Conservation (phyloP, 2,797 vertebrate genomes). For the Cossypha dichroa region DNA sequence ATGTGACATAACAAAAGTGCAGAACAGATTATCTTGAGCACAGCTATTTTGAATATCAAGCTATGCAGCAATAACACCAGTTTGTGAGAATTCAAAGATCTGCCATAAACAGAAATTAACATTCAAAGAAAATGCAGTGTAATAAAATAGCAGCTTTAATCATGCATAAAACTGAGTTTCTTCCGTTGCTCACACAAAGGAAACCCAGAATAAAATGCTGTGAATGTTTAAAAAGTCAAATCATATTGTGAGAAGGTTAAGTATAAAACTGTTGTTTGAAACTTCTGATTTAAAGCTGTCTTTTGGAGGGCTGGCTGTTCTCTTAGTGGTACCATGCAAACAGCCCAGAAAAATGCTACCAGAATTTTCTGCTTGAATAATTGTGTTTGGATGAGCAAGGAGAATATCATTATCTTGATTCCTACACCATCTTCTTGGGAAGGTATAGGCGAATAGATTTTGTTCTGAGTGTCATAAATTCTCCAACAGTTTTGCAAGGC, state of each 20-base stretch:
- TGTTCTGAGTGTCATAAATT: conserved; percentile 47
- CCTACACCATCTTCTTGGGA: conserved; percentile 5
- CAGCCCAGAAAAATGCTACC: background rate
- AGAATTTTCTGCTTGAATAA: conserved; percentile 41
- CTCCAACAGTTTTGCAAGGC: conserved; percentile 28
- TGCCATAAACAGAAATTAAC: conserved; percentile 51
- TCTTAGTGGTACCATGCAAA: background rate
- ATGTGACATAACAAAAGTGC: background rate
- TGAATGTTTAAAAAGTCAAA: conserved; percentile 4
- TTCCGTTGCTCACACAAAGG: background rate
- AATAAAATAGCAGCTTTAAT: conserved; percentile 47
- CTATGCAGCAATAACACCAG: background rate
- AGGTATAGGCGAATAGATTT: conserved; percentile 30
- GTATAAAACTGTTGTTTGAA: background rate
- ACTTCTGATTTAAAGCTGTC: conserved; percentile 24
- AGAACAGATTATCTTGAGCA: conserved; percentile 32
- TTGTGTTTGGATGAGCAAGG: background rate
- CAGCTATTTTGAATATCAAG: conserved; percentile 47
- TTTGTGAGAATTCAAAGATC: conserved; percentile 39
- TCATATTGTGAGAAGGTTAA: background rate
- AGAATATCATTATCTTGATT: conserved; percentile 41
- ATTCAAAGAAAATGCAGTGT: conserved; percentile 40
- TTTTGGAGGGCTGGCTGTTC: background rate
- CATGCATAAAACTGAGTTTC: conserved; percentile 23
- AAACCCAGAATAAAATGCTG: background rate